Evolutionary conservation across 2,113 vertebrate species (phyloP).

Genomic region (Chamaea fasciata): DNA sequence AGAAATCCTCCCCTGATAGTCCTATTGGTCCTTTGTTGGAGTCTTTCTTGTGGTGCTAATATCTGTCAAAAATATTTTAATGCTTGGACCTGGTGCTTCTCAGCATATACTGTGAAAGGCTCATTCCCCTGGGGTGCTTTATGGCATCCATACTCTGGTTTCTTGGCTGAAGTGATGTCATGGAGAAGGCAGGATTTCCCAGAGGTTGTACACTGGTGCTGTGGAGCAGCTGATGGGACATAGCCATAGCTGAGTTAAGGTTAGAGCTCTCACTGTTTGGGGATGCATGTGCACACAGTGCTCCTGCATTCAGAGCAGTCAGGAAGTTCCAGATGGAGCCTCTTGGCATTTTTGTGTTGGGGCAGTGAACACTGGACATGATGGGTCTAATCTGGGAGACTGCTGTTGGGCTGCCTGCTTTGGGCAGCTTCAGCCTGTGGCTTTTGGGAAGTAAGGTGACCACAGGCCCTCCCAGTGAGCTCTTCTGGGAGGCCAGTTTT

Average conservation of each 20-base stretch:
- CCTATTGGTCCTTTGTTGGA: not conserved
- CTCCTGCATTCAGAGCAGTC: not conserved
- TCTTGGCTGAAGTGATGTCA: not conserved
- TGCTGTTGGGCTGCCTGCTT: not conserved
- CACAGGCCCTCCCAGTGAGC: not conserved
- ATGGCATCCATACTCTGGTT: not conserved
- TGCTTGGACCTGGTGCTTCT: not conserved
- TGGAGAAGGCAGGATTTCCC: not conserved
- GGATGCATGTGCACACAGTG: not conserved
- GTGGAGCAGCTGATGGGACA: not conserved
- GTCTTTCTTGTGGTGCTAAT: not conserved
- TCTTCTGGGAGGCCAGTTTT: not conserved
- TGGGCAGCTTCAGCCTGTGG: not conserved
- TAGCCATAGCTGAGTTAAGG: not conserved
- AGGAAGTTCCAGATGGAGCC: not conserved
- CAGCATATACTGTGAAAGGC: fast-evolving
- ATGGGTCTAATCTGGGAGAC: not conserved
- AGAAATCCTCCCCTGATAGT: not conserved
- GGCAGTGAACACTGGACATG: not conserved
- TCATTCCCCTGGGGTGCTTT: not conserved
- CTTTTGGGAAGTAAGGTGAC: not conserved
- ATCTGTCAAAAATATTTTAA: not conserved
- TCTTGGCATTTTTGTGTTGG: not conserved
- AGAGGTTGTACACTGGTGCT: not conserved
- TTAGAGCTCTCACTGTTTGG: not conserved